phyloP scores from a whole-genome alignment of 1,140 invertebrate species.

The Araneus ventricosus region DNA sequence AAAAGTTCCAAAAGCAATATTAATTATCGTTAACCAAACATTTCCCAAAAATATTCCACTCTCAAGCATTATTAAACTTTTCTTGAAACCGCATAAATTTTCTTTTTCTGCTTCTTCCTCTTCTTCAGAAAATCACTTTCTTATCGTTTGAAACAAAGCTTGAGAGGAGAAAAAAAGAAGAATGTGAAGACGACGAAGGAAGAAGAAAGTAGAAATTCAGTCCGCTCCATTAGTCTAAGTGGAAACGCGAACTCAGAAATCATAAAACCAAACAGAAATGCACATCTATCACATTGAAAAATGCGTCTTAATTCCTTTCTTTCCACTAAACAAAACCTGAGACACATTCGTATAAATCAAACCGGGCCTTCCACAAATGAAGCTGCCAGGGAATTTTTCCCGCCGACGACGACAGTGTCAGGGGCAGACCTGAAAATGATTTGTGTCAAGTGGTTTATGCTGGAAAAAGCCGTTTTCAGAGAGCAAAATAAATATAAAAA shows the following conservation, averaged over 20 bases:
- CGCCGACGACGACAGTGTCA: constrained; percentile 40
- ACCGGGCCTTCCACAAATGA: constrained; percentile 55
- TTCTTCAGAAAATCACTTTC: constrained; percentile 21
- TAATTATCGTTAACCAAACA: no score
- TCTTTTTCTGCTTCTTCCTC: neutral
- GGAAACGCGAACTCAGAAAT: constrained; percentile 51
- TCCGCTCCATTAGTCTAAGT: constrained; percentile 66
- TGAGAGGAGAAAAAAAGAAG: neutral
- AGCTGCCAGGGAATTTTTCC: constrained; percentile 49
- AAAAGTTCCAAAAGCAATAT: no score
- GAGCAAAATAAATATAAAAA: constrained; percentile 20
- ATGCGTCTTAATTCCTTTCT: constrained; percentile 68
- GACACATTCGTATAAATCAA: constrained; percentile 65
- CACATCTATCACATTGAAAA: constrained; percentile 61
- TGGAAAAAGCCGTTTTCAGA: constrained; percentile 45
- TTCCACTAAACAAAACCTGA: constrained; percentile 61
- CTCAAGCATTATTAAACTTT: neutral
- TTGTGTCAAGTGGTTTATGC: constrained; percentile 62
- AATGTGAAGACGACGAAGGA: neutral
- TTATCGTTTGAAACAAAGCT: neutral
- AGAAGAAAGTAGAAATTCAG: neutral
- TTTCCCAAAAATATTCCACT: neutral
- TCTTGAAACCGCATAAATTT: neutral
- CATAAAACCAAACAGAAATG: constrained; percentile 42
- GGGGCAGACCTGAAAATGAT: constrained; percentile 57